Evolutionary conservation across 2,113 vertebrate species (phyloP).

Genomic region (Chionis minor): DNA sequence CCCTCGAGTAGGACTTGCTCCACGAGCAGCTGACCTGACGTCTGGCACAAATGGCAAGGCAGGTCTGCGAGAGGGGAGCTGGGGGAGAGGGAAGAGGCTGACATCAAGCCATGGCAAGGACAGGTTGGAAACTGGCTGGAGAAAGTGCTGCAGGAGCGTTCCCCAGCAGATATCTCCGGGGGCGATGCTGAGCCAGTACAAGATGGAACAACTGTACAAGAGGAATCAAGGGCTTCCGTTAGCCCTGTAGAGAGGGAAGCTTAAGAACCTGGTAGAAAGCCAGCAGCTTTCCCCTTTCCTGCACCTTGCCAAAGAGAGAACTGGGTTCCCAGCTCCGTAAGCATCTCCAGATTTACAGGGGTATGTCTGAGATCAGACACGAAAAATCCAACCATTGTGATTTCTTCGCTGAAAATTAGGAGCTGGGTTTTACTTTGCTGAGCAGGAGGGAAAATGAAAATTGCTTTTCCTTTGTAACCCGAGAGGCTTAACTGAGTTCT

Average conservation of each 20-base stretch:
- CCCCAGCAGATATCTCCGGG: neutral
- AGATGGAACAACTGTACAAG: neutral
- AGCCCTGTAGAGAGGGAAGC: neutral
- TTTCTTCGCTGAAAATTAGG: neutral
- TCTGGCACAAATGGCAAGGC: neutral
- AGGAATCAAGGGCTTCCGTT: neutral
- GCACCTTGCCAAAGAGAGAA: neutral
- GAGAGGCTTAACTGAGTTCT: constrained; percentile 12
- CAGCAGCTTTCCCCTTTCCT: neutral
- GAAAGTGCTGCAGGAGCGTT: neutral
- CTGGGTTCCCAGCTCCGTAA: neutral
- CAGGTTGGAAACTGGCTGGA: neutral
- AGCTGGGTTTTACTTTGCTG: neutral
- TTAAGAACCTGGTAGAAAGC: neutral
- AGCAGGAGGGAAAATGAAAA: constrained; percentile 32
- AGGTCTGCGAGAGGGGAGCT: neutral
- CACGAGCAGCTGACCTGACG: neutral
- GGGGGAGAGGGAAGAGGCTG: neutral
- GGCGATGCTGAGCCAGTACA: neutral
- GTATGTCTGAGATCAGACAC: neutral
- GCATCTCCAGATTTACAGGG: neutral
- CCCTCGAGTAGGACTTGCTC: neutral
- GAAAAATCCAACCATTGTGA: neutral
- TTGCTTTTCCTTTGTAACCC: constrained; percentile 31
- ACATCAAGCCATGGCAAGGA: neutral